These are phyloP conservation scores for Polyploca ridens DNA, from an alignment of 2,888 invertebrate genomes.

Conservation along the genomic window DNA sequence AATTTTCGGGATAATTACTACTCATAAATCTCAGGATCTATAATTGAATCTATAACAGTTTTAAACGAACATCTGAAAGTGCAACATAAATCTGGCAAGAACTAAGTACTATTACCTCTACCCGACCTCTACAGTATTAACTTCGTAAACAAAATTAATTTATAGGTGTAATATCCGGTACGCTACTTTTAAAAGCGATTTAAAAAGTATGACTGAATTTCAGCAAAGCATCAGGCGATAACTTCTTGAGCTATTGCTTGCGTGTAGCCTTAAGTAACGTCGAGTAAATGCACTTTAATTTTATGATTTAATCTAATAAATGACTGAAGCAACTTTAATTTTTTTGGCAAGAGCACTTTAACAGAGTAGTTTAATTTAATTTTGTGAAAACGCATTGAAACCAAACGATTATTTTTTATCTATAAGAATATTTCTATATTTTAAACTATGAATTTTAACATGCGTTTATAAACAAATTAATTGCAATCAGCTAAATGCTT, in stretches of 20 bases:
- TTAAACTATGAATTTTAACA: too few species aligned
- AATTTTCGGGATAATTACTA: neutral
- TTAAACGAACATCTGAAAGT: neutral
- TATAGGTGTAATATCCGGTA: neutral
- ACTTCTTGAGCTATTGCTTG: constrained; percentile 3
- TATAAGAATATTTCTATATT: too few species aligned
- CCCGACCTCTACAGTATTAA: neutral
- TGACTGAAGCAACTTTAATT: neutral
- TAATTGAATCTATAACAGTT: neutral
- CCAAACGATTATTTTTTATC: neutral
- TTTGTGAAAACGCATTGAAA: neutral
- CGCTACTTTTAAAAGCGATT: constrained; percentile 1
- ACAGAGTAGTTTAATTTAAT: neutral
- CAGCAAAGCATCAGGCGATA: neutral
- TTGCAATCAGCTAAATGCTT: too few species aligned
- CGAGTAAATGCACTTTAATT: constrained; percentile 3
- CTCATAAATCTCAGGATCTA: neutral
- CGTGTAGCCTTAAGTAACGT: constrained; percentile 3
- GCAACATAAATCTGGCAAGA: neutral
- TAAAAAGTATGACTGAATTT: neutral
- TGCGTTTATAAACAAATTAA: too few species aligned
- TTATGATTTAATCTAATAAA: neutral
- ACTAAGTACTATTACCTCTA: neutral
- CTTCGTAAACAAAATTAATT: constrained; percentile 5
- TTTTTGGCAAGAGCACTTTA: neutral